Conservation (phyloP, 2,113 vertebrate genomes). For the Pseudolaguvia tuberculata region DNA sequence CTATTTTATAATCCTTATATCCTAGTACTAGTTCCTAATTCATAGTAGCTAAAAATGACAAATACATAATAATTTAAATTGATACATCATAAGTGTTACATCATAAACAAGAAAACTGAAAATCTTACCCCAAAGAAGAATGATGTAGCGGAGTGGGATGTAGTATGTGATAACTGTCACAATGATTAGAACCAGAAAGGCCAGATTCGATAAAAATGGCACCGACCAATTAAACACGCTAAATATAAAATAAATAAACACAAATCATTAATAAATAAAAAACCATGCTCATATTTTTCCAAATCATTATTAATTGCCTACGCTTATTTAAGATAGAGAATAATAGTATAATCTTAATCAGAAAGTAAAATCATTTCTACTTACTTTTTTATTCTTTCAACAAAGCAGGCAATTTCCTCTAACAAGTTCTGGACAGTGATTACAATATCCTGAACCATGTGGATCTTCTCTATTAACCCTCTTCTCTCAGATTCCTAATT, state of each 20-base stretch:
- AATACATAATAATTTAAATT: too few species aligned
- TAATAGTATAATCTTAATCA: not conserved
- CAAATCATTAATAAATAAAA: not conserved
- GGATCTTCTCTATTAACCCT: slow-evolving; percentile 88
- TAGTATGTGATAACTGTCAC: slow-evolving; percentile 77
- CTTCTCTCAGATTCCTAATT: slow-evolving; percentile 84
- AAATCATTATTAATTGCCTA: not conserved
- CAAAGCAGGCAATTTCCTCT: slow-evolving; percentile 82
- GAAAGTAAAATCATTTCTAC: slow-evolving; percentile 36
- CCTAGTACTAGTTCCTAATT: too few species aligned
- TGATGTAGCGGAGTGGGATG: slow-evolving; percentile 84
- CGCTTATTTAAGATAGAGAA: too few species aligned
- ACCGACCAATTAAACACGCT: slow-evolving; percentile 97
- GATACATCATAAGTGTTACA: too few species aligned
- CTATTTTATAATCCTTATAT: not conserved
- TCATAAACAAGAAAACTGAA: too few species aligned
- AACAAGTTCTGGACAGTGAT: slow-evolving; percentile 85
- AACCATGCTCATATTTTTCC: not conserved
- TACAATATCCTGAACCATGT: slow-evolving; percentile 94
- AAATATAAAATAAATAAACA: slow-evolving; percentile 32
- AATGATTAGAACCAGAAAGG: slow-evolving; percentile 74
- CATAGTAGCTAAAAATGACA: not conserved
- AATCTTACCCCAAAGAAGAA: slow-evolving; percentile 92
- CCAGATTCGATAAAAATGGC: slow-evolving; percentile 87
- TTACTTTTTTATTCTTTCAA: slow-evolving; percentile 97